Evolutionary conservation across 2,113 vertebrate genomes (phyloP).

Genomic region (Bos javanicus): DNA sequence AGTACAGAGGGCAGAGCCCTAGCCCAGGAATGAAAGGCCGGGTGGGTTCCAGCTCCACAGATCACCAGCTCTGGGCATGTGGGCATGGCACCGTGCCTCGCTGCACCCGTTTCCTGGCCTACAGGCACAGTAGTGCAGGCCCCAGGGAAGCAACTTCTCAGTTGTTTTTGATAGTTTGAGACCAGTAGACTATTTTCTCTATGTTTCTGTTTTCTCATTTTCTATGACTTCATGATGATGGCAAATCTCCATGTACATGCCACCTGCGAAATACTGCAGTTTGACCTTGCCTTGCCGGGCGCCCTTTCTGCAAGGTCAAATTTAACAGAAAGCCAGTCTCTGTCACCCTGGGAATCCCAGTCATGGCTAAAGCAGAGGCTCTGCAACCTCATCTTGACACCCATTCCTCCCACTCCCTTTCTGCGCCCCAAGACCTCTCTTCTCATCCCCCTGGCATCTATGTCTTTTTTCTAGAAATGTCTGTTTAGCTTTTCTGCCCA

Average conservation of each 20-base stretch:
- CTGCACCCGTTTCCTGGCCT: background rate
- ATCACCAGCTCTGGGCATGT: background rate
- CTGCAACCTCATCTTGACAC: background rate
- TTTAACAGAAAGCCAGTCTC: background rate
- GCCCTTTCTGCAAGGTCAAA: background rate
- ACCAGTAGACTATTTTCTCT: background rate
- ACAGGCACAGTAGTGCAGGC: background rate
- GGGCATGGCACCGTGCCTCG: background rate
- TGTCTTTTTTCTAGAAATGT: background rate
- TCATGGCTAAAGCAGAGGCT: background rate
- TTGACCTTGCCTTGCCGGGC: background rate
- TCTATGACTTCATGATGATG: background rate
- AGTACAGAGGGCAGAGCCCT: background rate
- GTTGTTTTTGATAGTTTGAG: background rate
- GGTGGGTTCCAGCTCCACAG: background rate
- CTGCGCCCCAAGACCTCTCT: background rate
- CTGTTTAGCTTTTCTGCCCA: no score
- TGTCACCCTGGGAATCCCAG: background rate
- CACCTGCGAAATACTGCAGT: background rate
- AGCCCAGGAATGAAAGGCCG: background rate
- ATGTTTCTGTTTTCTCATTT: background rate
- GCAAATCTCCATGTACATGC: background rate
- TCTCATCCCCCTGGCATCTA: background rate
- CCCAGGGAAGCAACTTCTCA: background rate
- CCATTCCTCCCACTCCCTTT: background rate